These are phyloP conservation scores for Pseudococcus longispinus DNA, from an alignment of 2,888 invertebrate genomes.

Conservation along the genomic window DNA sequence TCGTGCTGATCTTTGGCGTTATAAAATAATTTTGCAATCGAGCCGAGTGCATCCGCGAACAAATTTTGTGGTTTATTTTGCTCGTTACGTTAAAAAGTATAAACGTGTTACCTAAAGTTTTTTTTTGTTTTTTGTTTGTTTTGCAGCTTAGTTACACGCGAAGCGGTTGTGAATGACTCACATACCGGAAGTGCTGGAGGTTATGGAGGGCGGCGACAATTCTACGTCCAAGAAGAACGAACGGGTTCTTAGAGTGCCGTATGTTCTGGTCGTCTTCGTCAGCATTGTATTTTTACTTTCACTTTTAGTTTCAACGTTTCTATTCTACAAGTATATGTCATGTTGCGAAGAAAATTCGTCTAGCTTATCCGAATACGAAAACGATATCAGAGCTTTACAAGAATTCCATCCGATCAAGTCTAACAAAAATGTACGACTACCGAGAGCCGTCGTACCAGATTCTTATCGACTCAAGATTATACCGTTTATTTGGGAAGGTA, in stretches of 20 bases:
- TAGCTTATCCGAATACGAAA: neutral
- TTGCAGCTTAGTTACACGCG: slow-evolving; percentile 24
- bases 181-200: slow-evolving; percentile 55
- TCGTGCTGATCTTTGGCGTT: neutral
- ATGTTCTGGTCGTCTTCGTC: slow-evolving; percentile 45
- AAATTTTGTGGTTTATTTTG: neutral
- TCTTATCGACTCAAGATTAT: slow-evolving; percentile 74
- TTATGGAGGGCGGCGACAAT: slow-evolving; percentile 54
- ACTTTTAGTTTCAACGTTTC: slow-evolving; percentile 39
- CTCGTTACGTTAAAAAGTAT: neutral
- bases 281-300: slow-evolving; percentile 50
- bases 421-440: slow-evolving; percentile 72
- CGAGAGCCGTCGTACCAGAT: slow-evolving; percentile 72
- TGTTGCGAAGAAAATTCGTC: slow-evolving; percentile 30
- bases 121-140: neutral
- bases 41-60: neutral
- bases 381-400: neutral
- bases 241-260: slow-evolving; percentile 45
- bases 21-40: neutral
- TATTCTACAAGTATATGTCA: slow-evolving; percentile 50
- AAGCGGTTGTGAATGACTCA: slow-evolving; percentile 54
- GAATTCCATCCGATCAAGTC: neutral
- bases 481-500: slow-evolving; percentile 70
- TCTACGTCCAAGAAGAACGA: slow-evolving; percentile 48
- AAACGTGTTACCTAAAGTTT: neutral